Percentiles rank a stretch among this genome's conserved stretches.
phyloP scores from a whole-genome alignment of 1,140 invertebrate genomes.

The Eufriesea mexicana region DNA sequence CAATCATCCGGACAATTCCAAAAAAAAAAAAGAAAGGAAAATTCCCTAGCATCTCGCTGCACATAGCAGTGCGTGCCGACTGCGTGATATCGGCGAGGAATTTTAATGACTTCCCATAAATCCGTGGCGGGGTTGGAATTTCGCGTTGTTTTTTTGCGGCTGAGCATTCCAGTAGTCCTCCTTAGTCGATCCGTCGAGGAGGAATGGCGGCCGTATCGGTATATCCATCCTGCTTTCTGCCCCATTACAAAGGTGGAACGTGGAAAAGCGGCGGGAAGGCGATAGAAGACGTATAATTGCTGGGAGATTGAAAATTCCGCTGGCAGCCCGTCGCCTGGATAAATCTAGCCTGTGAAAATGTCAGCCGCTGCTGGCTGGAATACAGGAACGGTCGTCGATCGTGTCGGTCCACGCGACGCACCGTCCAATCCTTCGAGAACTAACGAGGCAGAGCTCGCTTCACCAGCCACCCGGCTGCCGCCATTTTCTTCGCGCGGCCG shows the following conservation, averaged over 20 bases:
- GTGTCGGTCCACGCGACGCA: not conserved
- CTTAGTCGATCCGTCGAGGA: conserved; percentile 9
- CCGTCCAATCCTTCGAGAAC: not conserved
- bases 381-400: conserved; percentile 3
- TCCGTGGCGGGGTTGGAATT: not conserved
- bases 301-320: conserved; percentile 13
- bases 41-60: not conserved
- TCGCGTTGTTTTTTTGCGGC: not conserved
- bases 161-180: not conserved
- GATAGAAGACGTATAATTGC: conserved; percentile 9
- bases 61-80: not conserved
- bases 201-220: conserved; percentile 1
- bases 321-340: not conserved
- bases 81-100: conserved; percentile 5
- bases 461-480: too few species aligned
- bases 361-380: not conserved
- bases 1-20: conserved; percentile 3
- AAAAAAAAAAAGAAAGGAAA: not conserved
- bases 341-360: not conserved
- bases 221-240: not conserved
- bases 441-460: not conserved
- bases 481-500: too few species aligned
- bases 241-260: not conserved
- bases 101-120: conserved; percentile 21
- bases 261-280: not conserved